phyloP scores from a whole-genome alignment of 2,797 vertebrate genomes.

The Sylvilagus floridanus region DNA sequence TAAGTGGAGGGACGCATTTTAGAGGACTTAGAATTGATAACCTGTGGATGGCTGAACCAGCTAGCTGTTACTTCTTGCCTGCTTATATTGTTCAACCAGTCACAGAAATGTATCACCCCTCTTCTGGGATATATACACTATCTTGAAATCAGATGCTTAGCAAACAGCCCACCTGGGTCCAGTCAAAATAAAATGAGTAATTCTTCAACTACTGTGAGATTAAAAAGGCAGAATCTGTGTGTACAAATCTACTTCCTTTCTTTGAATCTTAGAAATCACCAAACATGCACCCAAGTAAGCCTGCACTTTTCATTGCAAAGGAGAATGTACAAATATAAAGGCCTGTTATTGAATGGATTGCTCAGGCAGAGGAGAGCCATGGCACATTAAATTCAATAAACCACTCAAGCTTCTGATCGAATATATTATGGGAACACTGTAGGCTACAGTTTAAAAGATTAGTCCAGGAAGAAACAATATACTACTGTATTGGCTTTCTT shows the following conservation, averaged over 20 bases:
- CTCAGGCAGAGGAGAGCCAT: constrained; percentile 65
- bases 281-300: neutral
- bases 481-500: constrained; percentile 78
- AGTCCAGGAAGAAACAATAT: constrained; percentile 82
- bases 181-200: constrained; percentile 72
- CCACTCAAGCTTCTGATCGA: constrained; percentile 75
- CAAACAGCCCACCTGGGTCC: constrained; percentile 47
- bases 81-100: neutral
- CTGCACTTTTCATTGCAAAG: constrained; percentile 57
- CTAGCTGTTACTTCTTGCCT: neutral
- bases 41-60: neutral
- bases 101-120: constrained; percentile 19
- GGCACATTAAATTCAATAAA: constrained; percentile 80
- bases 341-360: constrained; percentile 52
- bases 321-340: constrained; percentile 64
- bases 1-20: neutral
- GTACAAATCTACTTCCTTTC: constrained; percentile 64
- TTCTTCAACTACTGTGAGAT: constrained; percentile 64
- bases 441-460: constrained; percentile 80
- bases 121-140: neutral
- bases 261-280: constrained; percentile 63
- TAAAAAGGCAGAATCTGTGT: constrained; percentile 58
- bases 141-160: constrained; percentile 72
- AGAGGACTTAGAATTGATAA: neutral
- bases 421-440: constrained; percentile 78